Evolutionary conservation across 1,140 invertebrate species (phyloP).

Genomic region (Choristoneura fumiferana): DNA sequence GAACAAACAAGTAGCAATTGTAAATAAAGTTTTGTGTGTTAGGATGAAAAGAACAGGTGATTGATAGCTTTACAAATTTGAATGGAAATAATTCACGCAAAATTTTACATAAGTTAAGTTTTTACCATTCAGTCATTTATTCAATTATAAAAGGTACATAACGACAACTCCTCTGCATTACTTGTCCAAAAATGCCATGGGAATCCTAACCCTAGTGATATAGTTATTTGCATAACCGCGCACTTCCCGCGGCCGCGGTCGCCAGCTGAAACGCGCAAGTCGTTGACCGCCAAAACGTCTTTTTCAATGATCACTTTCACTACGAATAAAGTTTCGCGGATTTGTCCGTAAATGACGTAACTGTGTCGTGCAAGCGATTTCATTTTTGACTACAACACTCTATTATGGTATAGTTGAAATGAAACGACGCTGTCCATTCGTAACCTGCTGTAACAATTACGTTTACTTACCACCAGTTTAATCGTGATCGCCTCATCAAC

Average conservation of each 20-base stretch:
- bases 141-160: too few relatives aligned
- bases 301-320: slow-evolving; percentile 57
- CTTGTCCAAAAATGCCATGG: too few relatives aligned
- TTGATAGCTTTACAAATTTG: too few relatives aligned
- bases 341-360: slow-evolving; percentile 52
- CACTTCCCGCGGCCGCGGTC: too few relatives aligned
- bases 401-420: neutral
- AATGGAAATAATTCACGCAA: too few relatives aligned
- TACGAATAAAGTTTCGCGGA: slow-evolving; percentile 46
- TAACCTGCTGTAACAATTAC: slow-evolving; percentile 13
- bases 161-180: too few relatives aligned
- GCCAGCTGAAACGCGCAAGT: slow-evolving; percentile 20
- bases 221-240: slow-evolving; percentile 27
- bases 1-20: too few relatives aligned
- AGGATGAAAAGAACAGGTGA: too few relatives aligned
- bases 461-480: neutral
- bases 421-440: neutral
- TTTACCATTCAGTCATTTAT: too few relatives aligned
- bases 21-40: too few relatives aligned
- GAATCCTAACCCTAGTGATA: neutral
- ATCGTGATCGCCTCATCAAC: slow-evolving; percentile 6
- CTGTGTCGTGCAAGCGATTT: slow-evolving; percentile 41
- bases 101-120: too few relatives aligned
- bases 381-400: slow-evolving; percentile 35
- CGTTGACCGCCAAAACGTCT: slow-evolving; percentile 42